Base-by-base conservation (phyloP, 1,140 invertebrate species). In the Leptestheria dahalacensis region DNA sequence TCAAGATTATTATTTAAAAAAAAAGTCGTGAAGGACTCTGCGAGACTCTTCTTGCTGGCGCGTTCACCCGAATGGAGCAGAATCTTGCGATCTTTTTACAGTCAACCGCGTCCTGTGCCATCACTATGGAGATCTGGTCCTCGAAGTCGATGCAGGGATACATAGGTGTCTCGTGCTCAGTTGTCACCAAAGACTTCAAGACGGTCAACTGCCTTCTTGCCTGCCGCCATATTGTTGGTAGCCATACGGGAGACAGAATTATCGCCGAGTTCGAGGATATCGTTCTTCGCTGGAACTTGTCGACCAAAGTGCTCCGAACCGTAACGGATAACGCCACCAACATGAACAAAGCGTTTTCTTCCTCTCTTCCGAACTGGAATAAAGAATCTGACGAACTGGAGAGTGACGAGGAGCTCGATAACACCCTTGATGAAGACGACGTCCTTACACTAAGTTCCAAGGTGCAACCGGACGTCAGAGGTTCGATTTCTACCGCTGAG, bases 81-180 rank as follows among this genome's bases (percentile, higher is more conserved):
- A 41, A 41, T 6, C 33, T 41, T 15, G 6, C 33, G 33, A 6
- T 6, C 15, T 41, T 41, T 15, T 41, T 41, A 15, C 6, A 41
- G 6, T 9, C 33, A 41, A 15, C 33, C 6, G 15, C 15, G 6
- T 41, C 2, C 10, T 33, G 25, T 46, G 25, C 55, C 21, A 46
- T 57, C 21, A 46, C 47, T 26, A 21, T 57, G 23, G 55, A 57
- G 28, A 41, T 57, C 11, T 57, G 55, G 55, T 57, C 55, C 2
- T 57, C 55, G 11, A 57, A 57, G 41, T 12, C 3, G 20, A 46
- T 57, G 55, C 15, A 57, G 33, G 55, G 55, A 47, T 57, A 57
- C 33, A 11, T 57, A 15, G 55, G 41, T 46, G 21, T 57, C 20
- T 57, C 55, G 2, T 29, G 26, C 15, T 11, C 26, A 2, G 25